A percentile compares a stretch with the other conserved stretches of the same genome.
These are phyloP conservation scores for Parazoanthus swiftii DNA, from an alignment of 92 coral and sea anemone species.

Conservation along the genomic window DNA sequence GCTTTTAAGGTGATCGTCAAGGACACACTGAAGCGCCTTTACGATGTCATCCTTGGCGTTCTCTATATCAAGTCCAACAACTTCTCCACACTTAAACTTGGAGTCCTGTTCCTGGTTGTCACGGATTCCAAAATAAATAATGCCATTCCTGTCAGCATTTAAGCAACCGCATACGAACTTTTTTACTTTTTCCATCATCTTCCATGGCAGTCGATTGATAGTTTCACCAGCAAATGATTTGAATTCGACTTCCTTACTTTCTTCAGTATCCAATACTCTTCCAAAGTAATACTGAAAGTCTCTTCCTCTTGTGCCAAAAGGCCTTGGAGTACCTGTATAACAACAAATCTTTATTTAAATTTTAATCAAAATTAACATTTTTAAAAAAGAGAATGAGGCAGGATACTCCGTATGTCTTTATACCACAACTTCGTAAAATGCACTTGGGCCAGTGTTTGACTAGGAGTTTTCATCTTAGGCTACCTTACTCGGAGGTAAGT, in stretches of 20 bases:
- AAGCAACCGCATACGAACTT: constrained; percentile 58
- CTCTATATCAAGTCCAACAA: no score
- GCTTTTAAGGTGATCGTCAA: no score
- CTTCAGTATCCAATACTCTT: constrained; percentile 37
- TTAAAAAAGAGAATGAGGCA: background rate
- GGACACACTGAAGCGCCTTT: no score
- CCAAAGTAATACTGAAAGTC: constrained; percentile 43
- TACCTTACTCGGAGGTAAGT: no score
- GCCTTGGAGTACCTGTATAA: constrained; percentile 48
- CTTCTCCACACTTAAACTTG: no score
- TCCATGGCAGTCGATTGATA: constrained; percentile 36
- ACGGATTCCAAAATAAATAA: constrained; percentile 59
- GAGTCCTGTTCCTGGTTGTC: constrained; percentile 43
- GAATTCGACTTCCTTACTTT: constrained; percentile 55
- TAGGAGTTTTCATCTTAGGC: no score
- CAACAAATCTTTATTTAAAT: no score
- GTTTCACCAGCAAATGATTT: constrained; percentile 49
- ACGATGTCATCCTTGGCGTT: constrained; percentile 50
- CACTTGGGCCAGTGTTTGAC: no score
- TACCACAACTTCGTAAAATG: no score
- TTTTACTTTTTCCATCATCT: constrained; percentile 40
- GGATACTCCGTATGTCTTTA: no score
- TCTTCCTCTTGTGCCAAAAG: constrained; percentile 43
- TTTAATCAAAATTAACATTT: no score
- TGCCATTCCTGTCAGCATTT: constrained; percentile 46